A percentile compares a stretch with the other conserved stretches of the same genome.
Evolutionary conservation across 2,797 vertebrate genomes (phyloP).

Genomic region (Gambelia wislizenii): DNA sequence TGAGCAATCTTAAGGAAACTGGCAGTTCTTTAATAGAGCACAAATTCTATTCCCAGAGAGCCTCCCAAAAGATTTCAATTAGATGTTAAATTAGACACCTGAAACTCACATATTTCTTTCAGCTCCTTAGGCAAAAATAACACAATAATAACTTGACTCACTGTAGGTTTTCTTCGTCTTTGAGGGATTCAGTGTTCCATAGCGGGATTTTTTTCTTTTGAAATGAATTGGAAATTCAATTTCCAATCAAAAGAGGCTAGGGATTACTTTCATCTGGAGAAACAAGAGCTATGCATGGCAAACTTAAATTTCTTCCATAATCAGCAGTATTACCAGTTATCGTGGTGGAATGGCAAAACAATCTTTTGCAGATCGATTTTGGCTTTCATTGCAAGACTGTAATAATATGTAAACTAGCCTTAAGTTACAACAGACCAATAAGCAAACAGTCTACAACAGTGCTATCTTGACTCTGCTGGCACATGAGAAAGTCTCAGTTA

Average conservation of each 20-base stretch:
- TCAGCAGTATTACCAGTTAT: background rate
- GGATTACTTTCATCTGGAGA: constrained; percentile 40
- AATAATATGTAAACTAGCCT: background rate
- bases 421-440: constrained; percentile 1
- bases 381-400: background rate
- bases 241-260: constrained; percentile 49
- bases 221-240: constrained; percentile 72
- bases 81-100: constrained; percentile 79
- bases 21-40: constrained; percentile 69
- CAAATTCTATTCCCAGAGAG: constrained; percentile 72
- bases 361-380: background rate
- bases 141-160: constrained; percentile 77
- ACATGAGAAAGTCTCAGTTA: background rate
- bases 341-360: background rate
- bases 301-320: background rate
- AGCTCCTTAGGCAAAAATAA: constrained; percentile 79
- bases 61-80: constrained; percentile 75
- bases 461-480: background rate
- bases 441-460: background rate
- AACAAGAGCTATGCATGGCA: constrained; percentile 34
- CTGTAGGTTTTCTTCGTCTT: constrained; percentile 63
- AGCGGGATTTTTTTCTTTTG: constrained; percentile 63
- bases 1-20: constrained; percentile 73
- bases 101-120: constrained; percentile 76
- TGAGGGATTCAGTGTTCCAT: constrained; percentile 57